Base-by-base conservation (phyloP, 2,797 vertebrate species). In the Leptoclinus maculatus region DNA sequence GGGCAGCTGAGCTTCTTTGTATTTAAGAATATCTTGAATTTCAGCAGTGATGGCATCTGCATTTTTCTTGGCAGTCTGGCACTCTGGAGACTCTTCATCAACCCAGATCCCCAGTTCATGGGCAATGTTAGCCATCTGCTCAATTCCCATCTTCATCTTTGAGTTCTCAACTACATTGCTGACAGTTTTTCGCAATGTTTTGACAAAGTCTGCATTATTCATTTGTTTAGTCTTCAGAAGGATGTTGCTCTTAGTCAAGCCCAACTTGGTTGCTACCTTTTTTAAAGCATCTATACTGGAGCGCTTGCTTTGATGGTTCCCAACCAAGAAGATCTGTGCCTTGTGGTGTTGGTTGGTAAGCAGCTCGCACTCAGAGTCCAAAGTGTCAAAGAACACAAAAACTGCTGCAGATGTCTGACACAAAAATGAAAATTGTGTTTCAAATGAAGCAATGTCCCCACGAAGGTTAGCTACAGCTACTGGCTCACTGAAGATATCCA, bases 301-400 rank as follows among this genome's bases (percentile, higher is more conserved):
- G 4, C 0, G 0, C 0, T 71, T 73, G 27, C 66, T 86, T 8
- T 93, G 57, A 25, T 8, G 3, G 67, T 94, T 90, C 1, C 81
- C 84, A 0, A 95, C 89, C 19, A 95, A 84, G 64, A 86, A 92
- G 3, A 93, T 71, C 21, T 92, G 27, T 38, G 80, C 34, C 12
- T 87, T 89, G 23, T 69, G 57, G 0, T 89, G 45, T 57, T 81
- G 64, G 34, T 73, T 76, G 0, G 32, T 86, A 1, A 94, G 45
- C 21, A 92, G 13, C 36, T 75, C 3, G 21, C 60, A 82, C 0
- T 93, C 86, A 63, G 81, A 76, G 3, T 85, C 84, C 14, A 95
- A 75, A 21, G 82, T 83, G 59, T 97, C 95, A 19, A 92, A 93
- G 76, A 96, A 88, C 21, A 97, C 95, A 92, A 97, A 96, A 45